Evolutionary conservation across 2,113 vertebrate genomes (phyloP).

Genomic region (Corynorhinus townsendii): DNA sequence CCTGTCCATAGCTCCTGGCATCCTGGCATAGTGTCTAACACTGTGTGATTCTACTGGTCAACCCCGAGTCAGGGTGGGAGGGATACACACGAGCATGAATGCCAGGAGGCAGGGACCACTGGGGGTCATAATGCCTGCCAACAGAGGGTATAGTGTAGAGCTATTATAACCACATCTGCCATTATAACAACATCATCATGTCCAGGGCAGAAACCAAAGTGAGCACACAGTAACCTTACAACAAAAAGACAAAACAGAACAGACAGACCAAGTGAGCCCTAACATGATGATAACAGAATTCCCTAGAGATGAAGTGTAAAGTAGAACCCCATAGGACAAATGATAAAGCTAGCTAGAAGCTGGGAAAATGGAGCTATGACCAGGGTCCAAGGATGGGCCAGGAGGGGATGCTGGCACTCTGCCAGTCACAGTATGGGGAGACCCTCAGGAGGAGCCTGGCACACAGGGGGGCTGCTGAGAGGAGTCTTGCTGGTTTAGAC

Average conservation of each 20-base stretch:
- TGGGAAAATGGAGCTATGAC: not conserved
- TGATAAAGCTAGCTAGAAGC: not conserved
- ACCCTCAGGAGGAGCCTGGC: not conserved
- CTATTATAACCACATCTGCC: not conserved
- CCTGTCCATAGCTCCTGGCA: not conserved
- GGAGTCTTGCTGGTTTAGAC: not conserved
- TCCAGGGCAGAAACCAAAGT: not conserved
- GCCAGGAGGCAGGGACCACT: not conserved
- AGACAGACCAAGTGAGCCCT: not conserved
- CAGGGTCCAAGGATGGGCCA: not conserved
- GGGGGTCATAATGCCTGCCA: not conserved
- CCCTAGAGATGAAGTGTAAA: not conserved
- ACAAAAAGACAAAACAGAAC: not conserved
- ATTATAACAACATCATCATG: not conserved
- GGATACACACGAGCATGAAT: too few species aligned
- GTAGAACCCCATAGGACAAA: not conserved
- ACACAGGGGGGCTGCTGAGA: not conserved
- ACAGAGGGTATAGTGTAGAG: not conserved
- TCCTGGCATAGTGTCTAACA: not conserved
- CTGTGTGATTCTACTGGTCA: not conserved
- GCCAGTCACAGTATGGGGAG: accelerated
- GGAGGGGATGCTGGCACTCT: not conserved
- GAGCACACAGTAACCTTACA: not conserved
- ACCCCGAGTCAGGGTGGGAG: not conserved
- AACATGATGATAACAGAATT: not conserved